Evolutionary conservation across 2,888 invertebrate genomes (phyloP), one percentile per base, ranked within the genome.

Genomic region (Cephus runcator): DNA sequence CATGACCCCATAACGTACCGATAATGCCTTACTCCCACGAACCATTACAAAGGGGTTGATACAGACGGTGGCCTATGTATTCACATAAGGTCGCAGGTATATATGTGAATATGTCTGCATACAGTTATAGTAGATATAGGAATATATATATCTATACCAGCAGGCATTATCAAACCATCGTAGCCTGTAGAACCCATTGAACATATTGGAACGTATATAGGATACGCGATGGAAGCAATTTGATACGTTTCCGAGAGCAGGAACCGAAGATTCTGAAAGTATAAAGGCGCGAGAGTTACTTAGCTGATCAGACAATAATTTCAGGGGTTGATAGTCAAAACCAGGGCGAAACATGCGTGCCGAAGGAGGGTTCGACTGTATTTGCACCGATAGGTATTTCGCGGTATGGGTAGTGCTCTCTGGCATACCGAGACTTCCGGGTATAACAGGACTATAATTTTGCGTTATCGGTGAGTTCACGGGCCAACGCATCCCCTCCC

Each of bases 401-500:
- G 75, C 34, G 33, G 73, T 69, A 68, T 79, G 81, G 82, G 82
- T 78, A 80, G 3, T 1, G 81, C 73, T 77, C 81, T 81, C 77
- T 81, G 75, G 82, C 84, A 77, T 56, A 23, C 56, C 23, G 23
- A 56, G 9, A 23, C 56, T 23, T 9, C 23, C 23, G 9, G 9
- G 9, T 34, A 80, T 83, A 78, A 78, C 80, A 77, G 77, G 84
- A 86, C 89, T 87, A 89, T 90, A 90, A 90, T 89, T 90, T 87
- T 88, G 88, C 87, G 89, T 90, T 90, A 90, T 90, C 90, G 87
- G 87, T 83, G 86, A 87, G 88, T 90, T 90, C 89, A 90, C 90
- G 89, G 90, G 80, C 90, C 87, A 90, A 88, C 87, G 90, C 89
- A 83, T 87, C 85, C 85, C 83, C 85, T 84, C 81, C 83, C 82